These are phyloP conservation scores for Astropecten irregularis DNA, from an alignment of 53 echinoderm and acorn worm genomes.

Conservation along the genomic window DNA sequence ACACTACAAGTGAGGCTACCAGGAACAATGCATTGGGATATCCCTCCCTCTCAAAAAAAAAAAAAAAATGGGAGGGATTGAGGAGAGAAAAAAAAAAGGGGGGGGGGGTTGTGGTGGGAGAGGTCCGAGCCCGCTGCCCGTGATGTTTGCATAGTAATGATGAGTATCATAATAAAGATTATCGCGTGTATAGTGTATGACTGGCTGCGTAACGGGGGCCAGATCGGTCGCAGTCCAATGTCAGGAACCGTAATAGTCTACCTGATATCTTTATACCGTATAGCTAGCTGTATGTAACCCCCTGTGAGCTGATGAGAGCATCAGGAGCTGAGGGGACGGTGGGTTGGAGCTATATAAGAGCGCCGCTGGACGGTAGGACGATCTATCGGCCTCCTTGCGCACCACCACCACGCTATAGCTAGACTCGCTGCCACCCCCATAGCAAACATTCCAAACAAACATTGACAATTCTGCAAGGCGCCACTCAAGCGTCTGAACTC, in stretches of 20 bases:
- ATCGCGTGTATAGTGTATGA: slow-evolving; percentile 7
- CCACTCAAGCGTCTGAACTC: background rate
- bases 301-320: background rate
- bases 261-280: too few species aligned
- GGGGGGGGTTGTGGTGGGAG: background rate
- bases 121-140: slow-evolving; percentile 1
- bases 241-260: slow-evolving; percentile 33
- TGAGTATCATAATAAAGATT: slow-evolving; percentile 53
- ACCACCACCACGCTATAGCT: background rate
- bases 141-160: slow-evolving; percentile 62
- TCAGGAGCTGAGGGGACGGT: background rate
- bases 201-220: background rate
- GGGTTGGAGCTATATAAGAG: slow-evolving; percentile 31
- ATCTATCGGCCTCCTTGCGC: slow-evolving; percentile 10
- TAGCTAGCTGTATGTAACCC: too few species aligned
- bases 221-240: slow-evolving; percentile 53
- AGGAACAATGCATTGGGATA: slow-evolving; percentile 53
- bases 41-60: slow-evolving; percentile 19
- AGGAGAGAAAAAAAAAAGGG: background rate
- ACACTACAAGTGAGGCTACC: slow-evolving; percentile 50
- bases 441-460: slow-evolving; percentile 5
- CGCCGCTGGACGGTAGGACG: slow-evolving; percentile 1
- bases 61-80: background rate
- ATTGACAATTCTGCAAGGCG: background rate
- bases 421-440: background rate